Percentiles rank a stretch among this genome's conserved stretches.
phyloP scores from a whole-genome alignment of 64 coral and sea anemone species.

The Porites lutea region DNA sequence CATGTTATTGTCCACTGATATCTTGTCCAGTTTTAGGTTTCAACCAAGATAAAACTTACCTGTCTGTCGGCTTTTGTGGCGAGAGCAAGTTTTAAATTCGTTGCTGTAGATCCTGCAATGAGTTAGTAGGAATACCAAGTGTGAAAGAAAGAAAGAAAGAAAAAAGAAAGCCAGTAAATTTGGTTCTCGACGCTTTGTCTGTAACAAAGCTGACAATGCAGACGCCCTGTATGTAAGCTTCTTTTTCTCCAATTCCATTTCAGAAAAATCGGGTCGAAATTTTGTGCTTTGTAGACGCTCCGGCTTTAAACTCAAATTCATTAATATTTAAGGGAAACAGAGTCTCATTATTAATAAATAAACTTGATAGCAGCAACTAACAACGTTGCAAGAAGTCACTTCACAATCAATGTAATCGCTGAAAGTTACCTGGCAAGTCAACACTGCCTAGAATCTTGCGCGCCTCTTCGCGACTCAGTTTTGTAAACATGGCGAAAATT shows the following conservation, averaged over 20 bases:
- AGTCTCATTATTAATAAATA: too few relatives aligned
- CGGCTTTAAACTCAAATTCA: too few relatives aligned
- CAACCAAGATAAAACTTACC: constrained; percentile 24
- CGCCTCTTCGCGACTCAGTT: constrained; percentile 41
- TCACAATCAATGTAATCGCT: not conserved
- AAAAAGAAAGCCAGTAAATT: not conserved
- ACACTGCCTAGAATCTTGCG: constrained; percentile 32
- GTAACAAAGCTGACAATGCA: too few relatives aligned
- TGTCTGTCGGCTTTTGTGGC: constrained; percentile 35
- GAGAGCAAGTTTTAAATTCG: constrained; percentile 34
- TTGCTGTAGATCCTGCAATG: not conserved
- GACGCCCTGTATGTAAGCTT: too few relatives aligned
- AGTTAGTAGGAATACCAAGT: not conserved
- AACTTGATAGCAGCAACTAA: too few relatives aligned
- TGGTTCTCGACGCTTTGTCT: too few relatives aligned
- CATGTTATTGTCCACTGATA: too few relatives aligned
- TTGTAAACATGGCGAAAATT: not conserved
- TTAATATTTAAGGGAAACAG: too few relatives aligned
- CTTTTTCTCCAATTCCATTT: too few relatives aligned
- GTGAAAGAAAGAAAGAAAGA: not conserved
- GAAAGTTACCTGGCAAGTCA: constrained; percentile 43
- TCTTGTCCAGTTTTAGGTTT: not conserved
- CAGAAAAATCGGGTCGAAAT: too few relatives aligned
- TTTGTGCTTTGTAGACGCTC: too few relatives aligned
- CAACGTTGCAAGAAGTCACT: too few relatives aligned